Conservation (phyloP, 23 tunicate species). For the Phallusia fumigata region DNA sequence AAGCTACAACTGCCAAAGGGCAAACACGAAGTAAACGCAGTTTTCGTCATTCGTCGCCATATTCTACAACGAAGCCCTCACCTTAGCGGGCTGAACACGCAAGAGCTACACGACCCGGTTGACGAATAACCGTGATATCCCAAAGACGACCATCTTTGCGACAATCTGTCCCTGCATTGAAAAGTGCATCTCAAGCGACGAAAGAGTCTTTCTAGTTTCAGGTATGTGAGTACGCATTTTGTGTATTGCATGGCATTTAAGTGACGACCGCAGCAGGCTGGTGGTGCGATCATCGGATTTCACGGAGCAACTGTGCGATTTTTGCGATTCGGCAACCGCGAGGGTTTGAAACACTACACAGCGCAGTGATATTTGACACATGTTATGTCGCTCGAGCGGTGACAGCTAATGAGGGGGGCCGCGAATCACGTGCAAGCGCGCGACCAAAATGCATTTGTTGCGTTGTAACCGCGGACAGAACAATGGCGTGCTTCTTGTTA, state of each 20-base stretch:
- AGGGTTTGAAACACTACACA: no score
- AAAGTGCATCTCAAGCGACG: neutral
- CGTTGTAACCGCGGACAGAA: constrained; percentile 3
- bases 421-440: neutral
- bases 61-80: constrained; percentile 41
- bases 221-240: no score
- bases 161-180: neutral
- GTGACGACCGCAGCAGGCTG: neutral
- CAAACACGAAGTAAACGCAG: constrained; percentile 44
- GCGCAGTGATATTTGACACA: no score
- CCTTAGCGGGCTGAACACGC: constrained; percentile 29
- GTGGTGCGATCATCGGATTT: neutral
- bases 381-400: neutral
- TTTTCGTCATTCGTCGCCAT: constrained; percentile 25
- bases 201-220: no score
- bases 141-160: constrained; percentile 1
- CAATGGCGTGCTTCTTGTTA: constrained; percentile 3
- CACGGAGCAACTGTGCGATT: neutral
- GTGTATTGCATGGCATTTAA: no score
- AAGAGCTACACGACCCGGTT: neutral
- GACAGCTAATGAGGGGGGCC: neutral
- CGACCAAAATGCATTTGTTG: neutral
- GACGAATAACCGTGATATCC: constrained; percentile 8
- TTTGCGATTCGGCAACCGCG: no score
- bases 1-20: constrained; percentile 71